phyloP scores from a whole-genome alignment of 2,888 invertebrate genomes.

The Thumatha senex region DNA sequence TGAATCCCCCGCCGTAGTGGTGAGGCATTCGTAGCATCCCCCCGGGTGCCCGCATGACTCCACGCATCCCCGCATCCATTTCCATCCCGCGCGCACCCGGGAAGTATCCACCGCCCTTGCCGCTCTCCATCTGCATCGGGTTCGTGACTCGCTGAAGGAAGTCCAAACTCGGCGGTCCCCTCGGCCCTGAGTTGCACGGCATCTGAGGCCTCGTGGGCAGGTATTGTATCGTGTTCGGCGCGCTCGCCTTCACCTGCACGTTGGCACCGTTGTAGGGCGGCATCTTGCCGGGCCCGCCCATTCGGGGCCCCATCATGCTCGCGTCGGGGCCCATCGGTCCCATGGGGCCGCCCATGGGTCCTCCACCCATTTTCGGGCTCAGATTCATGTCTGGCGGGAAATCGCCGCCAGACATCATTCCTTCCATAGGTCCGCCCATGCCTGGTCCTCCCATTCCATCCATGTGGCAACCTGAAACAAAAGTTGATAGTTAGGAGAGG shows the following conservation, averaged over 20 bases:
- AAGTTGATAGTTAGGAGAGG: neutral
- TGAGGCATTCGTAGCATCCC: slow-evolving; percentile 78
- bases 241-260: slow-evolving; percentile 97
- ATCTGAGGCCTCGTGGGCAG: slow-evolving; percentile 97
- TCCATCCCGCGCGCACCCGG: slow-evolving; percentile 84
- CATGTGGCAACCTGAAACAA: slow-evolving; percentile 74
- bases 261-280: slow-evolving; percentile 86
- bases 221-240: slow-evolving; percentile 99
- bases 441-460: slow-evolving; percentile 77
- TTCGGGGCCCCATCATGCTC: slow-evolving; percentile 87
- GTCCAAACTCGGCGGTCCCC: slow-evolving; percentile 94
- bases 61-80: slow-evolving; percentile 72
- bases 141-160: slow-evolving; percentile 95
- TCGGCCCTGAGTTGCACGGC: slow-evolving; percentile 86
- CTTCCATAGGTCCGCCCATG: slow-evolving; percentile 80
- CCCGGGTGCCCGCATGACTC: slow-evolving; percentile 70
- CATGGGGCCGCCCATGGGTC: slow-evolving; percentile 80
- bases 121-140: slow-evolving; percentile 89
- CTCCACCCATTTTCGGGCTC: slow-evolving; percentile 86
- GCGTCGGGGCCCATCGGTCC: slow-evolving; percentile 79
- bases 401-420: slow-evolving; percentile 80
- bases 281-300: slow-evolving; percentile 82
- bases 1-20: slow-evolving; percentile 73
- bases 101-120: slow-evolving; percentile 86
- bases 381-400: slow-evolving; percentile 82